phyloP scores from a whole-genome alignment of 2,113 vertebrate species.

The Oryctolagus cuniculus region mOryCun1.1 NC_091453.1:52297501-52298000 shows the following conservation, averaged over 20 bases:
- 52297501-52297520: background rate
- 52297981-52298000: too few relatives aligned
- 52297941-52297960: too few relatives aligned
- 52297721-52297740: background rate
- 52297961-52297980: too few relatives aligned
- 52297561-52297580: background rate
- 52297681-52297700: background rate
- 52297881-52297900: background rate
- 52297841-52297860: background rate
- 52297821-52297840: background rate
- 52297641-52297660: rapidly evolving
- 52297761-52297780: background rate
- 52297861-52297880: background rate
- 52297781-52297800: background rate
- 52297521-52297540: background rate
- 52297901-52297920: too few relatives aligned
- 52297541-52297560: constrained; percentile 25
- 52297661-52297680: background rate
- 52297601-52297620: rapidly evolving
- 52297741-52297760: background rate
- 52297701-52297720: background rate
- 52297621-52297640: background rate
- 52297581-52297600: rapidly evolving
- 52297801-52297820: constrained; percentile 16
- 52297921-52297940: too few relatives aligned